Evolutionary conservation across 2,113 vertebrate species (phyloP), one percentile per base, ranked within the genome.

Genomic region (Gobio gobio): DNA sequence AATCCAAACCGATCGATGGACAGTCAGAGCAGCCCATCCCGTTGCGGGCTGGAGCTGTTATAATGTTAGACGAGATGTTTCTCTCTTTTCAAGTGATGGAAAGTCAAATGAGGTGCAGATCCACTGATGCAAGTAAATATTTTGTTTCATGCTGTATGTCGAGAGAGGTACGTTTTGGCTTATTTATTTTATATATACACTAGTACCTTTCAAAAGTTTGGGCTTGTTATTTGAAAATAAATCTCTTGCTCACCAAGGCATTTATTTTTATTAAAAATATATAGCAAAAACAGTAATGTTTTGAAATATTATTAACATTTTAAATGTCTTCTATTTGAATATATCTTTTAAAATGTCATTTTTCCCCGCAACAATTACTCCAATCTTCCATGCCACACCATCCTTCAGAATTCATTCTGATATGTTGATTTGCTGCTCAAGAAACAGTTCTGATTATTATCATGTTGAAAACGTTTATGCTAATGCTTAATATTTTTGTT

Each of bases 1-100:
- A 80, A 86, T 85, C 87, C 85, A 88, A 77, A 84, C 73, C 33
- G 83, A 88, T 88, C 87, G 87, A 88, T 88, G 79, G 61, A 82
- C 78, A 73, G 78, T 59, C 54, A 74, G 84, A 81, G 61, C 14
- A 76, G 66, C 83, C 77, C 49, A 56, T 85, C 83, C 54, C 43
- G 10, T 24, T 59, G 36, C 54, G n/a, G 47, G 36, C 63, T 54
- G 68, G 43, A 78, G 61, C 24, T 63, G 16, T 43, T 63, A 76
- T 45, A 54, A 70, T 86, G 80, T 54, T 82, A 78, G 45, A 59
- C 75, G 40, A 56, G 75, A 80, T 85, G 80, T 63, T 74, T 85
- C n/a, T 14, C 58, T 73, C 68, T 68, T 68, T 80, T 61, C 83
- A 33, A 47, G 64, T 29, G 43, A 45, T 16, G 64, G 78, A 63